Evolutionary conservation across 2,113 vertebrate genomes (phyloP).

Genomic region (Tragelaphus imberbis): DNA sequence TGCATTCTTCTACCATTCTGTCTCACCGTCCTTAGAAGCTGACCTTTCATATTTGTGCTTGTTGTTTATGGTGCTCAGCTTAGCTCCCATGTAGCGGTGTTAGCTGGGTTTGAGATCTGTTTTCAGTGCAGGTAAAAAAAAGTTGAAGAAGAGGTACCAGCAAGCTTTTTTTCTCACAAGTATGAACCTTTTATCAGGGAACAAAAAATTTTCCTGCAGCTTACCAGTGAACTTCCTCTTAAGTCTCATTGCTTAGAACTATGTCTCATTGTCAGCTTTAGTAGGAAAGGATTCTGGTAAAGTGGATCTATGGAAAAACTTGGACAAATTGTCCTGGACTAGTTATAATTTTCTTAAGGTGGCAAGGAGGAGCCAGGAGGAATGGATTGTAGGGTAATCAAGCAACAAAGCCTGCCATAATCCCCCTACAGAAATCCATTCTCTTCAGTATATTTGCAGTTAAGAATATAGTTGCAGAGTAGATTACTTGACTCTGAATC

Average conservation of each 20-base stretch:
- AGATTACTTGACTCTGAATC: neutral
- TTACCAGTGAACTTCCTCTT: neutral
- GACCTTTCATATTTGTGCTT: neutral
- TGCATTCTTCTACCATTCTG: neutral
- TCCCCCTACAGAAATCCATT: neutral
- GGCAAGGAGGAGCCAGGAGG: neutral
- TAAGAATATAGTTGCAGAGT: neutral
- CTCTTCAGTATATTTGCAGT: neutral
- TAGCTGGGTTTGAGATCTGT: neutral
- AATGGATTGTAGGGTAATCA: neutral
- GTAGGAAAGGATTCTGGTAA: constrained; percentile 17
- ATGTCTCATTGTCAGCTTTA: neutral
- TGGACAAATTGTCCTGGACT: neutral
- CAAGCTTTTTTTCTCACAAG: neutral
- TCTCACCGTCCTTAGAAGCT: neutral
- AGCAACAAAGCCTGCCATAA: neutral
- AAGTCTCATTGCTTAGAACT: neutral
- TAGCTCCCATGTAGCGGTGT: neutral
- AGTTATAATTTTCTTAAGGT: neutral
- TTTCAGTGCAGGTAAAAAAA: neutral
- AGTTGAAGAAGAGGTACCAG: neutral
- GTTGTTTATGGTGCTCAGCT: neutral
- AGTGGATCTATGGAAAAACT: neutral
- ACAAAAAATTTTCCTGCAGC: neutral
- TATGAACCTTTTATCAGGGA: neutral